phyloP scores from a whole-genome alignment of 2,888 invertebrate species.

The Leptinotarsa tumamoca region DNA sequence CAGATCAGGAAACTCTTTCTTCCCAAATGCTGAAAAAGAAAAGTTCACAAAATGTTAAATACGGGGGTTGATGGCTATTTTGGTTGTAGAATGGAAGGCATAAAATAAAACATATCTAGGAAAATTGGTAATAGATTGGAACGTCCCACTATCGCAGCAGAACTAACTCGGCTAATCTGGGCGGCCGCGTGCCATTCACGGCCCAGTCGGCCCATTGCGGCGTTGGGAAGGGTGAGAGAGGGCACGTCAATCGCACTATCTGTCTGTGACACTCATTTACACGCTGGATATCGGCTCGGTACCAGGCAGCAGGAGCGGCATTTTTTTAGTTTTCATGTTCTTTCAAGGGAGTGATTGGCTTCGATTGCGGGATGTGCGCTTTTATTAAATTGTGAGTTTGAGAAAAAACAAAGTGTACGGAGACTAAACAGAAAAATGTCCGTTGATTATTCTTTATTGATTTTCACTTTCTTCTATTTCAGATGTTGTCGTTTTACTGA shows the following conservation, averaged over 20 bases:
- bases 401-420: too few species aligned
- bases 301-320: constrained; percentile 45
- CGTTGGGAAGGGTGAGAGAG: constrained; percentile 36
- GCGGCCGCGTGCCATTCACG: constrained; percentile 43
- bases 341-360: background rate
- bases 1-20: too few species aligned
- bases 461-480: too few species aligned
- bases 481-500: too few species aligned
- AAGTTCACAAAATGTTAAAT: too few species aligned
- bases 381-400: background rate
- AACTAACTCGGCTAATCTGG: constrained; percentile 44
- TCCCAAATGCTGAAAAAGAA: too few species aligned
- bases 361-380: background rate
- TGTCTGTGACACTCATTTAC: constrained; percentile 59
- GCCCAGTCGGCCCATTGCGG: constrained; percentile 16
- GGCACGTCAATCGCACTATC: constrained; percentile 59
- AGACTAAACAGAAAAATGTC: too few species aligned
- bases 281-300: constrained; percentile 51
- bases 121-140: background rate
- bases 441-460: too few species aligned
- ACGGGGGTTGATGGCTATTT: too few species aligned
- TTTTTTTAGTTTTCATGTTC: constrained; percentile 18
- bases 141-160: constrained; percentile 25
- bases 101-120: background rate
- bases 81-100: background rate